Conservation (phyloP, 1,140 invertebrate species). For the Drosophila santomea region DNA sequence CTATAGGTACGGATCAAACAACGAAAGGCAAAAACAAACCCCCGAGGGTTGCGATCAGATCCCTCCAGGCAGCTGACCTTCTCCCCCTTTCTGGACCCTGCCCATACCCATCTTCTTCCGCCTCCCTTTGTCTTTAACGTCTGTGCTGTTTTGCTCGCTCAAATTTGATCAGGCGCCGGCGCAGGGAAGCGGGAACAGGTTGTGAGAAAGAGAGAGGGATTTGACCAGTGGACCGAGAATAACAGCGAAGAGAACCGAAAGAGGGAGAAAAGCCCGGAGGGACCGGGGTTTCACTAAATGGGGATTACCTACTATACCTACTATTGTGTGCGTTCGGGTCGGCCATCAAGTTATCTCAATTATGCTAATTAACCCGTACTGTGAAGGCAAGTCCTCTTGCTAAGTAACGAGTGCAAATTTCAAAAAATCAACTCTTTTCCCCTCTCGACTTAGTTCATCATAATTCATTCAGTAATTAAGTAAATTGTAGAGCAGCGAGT, state of each 20-base stretch:
- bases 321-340: constrained; percentile 22
- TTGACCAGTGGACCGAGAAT: constrained; percentile 27
- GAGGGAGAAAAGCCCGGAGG: constrained; percentile 3
- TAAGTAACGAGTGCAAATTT: constrained; percentile 9
- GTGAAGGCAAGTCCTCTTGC: neutral
- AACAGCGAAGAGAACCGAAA: constrained; percentile 18
- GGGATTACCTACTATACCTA: constrained; percentile 41
- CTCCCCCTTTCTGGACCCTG: neutral
- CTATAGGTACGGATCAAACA: constrained; percentile 54
- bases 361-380: constrained; percentile 37
- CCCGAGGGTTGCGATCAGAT: constrained; percentile 44
- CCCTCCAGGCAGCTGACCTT: constrained; percentile 46
- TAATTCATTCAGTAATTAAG: too few species aligned
- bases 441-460: neutral
- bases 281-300: constrained; percentile 8
- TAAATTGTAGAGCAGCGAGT: neutral
- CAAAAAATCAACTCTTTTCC: constrained; percentile 6
- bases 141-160: constrained; percentile 17
- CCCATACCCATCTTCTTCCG: neutral
- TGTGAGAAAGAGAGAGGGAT: constrained; percentile 44
- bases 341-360: constrained; percentile 40
- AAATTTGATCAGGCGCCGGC: constrained; percentile 42
- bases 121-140: constrained; percentile 2
- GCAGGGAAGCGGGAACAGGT: constrained; percentile 48
- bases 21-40: constrained; percentile 36